Evolutionary conservation across 2,888 invertebrate species (phyloP).

Genomic region (Fissipunctia ypsillon): DNA sequence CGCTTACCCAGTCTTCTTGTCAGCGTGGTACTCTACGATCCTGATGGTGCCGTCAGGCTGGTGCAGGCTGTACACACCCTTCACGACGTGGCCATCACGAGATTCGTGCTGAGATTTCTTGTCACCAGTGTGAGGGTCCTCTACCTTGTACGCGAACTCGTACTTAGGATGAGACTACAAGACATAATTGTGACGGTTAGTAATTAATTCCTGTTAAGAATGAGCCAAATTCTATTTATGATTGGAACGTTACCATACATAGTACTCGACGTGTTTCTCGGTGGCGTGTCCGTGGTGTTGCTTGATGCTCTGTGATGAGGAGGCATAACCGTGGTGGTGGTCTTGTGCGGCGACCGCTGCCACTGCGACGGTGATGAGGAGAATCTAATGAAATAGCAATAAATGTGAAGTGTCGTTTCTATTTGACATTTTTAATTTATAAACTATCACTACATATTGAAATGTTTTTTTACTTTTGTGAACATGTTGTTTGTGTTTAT

Average conservation of each 20-base stretch:
- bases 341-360: conserved; percentile 18
- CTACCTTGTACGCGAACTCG: conserved; percentile 83
- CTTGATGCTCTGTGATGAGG: conserved; percentile 74
- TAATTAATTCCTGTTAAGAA: background rate
- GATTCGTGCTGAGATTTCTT: conserved; percentile 76
- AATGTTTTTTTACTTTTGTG: conserved; percentile 28
- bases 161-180: conserved; percentile 80
- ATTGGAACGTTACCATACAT: conserved; percentile 13
- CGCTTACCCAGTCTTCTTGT: conserved; percentile 64
- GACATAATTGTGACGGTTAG: background rate
- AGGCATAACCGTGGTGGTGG: conserved; percentile 64
- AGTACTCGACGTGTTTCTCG: conserved; percentile 58
- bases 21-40: conserved; percentile 84
- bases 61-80: conserved; percentile 83
- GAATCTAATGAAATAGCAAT: conserved; percentile 6
- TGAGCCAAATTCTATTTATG: background rate
- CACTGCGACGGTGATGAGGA: conserved; percentile 21
- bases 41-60: conserved; percentile 85
- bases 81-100: conserved; percentile 77
- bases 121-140: conserved; percentile 85
- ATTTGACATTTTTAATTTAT: background rate
- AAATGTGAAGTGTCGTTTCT: background rate
- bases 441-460: background rate
- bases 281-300: conserved; percentile 71
- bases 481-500: conserved; percentile 27